Evolutionary conservation across 2,888 invertebrate species (phyloP), one percentile per base, ranked within the genome.

Genomic region (Nymphalis polychloros): DNA sequence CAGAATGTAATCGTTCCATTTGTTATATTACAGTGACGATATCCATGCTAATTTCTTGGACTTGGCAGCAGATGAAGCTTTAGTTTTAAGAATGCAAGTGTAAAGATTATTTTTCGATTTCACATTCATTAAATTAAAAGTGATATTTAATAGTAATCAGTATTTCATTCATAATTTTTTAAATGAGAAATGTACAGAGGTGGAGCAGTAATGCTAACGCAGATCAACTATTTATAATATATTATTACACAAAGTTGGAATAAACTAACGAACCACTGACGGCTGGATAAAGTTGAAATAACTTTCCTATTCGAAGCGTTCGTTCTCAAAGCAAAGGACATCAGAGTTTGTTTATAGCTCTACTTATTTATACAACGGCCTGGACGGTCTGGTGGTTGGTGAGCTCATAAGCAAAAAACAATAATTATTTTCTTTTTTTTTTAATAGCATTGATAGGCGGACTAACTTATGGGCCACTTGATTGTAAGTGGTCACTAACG

Each of bases 21-120:
- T 57, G 19, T 57, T 7, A 19, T 6, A 27, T 93, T 93, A 71
- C 84, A 93, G 93, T 71, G 89, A 90, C 69, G 82, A 81, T 61
- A 75, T 93, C 1, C 83, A 86, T 71, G 86, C 90, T 0, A 84
- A 82, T 67, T 84, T 80, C 64, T 75, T 92, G 73, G 91, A 92
- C 69, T 75, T 92, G 52, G 86, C 88, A 17, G 85, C 84, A 0
- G 89, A 90, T 49, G 91, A 92, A 81, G 88, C 91, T 3, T 74
- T 92, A n/a, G 91, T 91, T 0, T 76, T 92, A n/a, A 78, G 91
- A 50, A 91, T 92, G 91, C 87, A 87, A 75, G 85, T 86, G 53
- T 90, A 81, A 76, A 49, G n/a, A 8, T 20, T 35, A 8, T 31
- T n/a, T 17, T 53, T 17, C 3, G 17, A 31, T 27, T 17, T 27